Base-by-base conservation (phyloP, 2,888 invertebrate species). In the Parnassius glacialis region DNA sequence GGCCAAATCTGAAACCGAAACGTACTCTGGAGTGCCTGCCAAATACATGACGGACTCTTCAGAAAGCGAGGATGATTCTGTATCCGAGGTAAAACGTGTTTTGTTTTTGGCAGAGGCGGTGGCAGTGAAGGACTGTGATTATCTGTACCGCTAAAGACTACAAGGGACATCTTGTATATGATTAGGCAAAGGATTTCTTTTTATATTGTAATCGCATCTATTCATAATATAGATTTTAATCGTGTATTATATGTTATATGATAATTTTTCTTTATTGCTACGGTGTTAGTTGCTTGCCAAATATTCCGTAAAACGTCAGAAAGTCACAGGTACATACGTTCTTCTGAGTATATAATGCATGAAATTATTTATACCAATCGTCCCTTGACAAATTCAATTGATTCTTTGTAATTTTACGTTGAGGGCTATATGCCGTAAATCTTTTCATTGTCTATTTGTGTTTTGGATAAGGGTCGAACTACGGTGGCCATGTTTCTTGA, bases 21-120 rank as follows among this genome's bases (percentile, higher is more conserved):
- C 96, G 87, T 95, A 94, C 93, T 95, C 95, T 84, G 96, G 96
- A 91, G 92, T 94, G 85, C 96, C 95, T 87, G 95, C 95, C 84
- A 95, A 96, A 93, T 96, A 95, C 94, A 96, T 97, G 93, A 96
- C 96, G 91, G 97, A 97, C 93, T 95, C 97, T 88, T 97, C 97
- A 81, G 97, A 97, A 93, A 97, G 97, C 90, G 98, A 98, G 90
- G 97, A 97, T 92, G 98, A 97, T 90, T 97, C 97, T 92, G 97
- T 97, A 87, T 97, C 97, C 81, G 97, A 97, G 97, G 97, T 98
- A 95, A 94, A 91, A 90, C 89, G 90, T 90, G 90, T 91, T 90
- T 90, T 90, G 90, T 91, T 90, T 91, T 90, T 83, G 80, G 80
- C 72, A 83, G 87, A 90, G 90, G 90, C 90, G 90, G 88, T 88